phyloP scores from a whole-genome alignment of 92 coral and sea anemone genomes.

The Palythoa grandis region DNA sequence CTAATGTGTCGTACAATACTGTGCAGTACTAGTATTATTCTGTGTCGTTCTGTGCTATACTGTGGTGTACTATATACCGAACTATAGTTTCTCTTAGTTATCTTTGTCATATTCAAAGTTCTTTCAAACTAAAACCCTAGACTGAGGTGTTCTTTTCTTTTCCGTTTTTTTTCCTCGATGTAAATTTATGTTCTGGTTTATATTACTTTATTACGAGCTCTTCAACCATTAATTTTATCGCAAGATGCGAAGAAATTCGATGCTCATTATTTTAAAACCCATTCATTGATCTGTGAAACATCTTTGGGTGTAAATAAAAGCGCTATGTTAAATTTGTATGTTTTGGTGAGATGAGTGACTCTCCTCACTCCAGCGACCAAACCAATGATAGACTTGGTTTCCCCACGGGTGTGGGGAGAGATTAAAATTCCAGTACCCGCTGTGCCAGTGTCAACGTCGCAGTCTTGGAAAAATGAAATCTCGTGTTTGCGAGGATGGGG shows the following conservation, averaged over 20 bases:
- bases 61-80: too few relatives aligned
- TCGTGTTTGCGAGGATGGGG: conserved; percentile 41
- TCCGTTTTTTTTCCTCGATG: too few relatives aligned
- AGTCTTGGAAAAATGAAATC: conserved; percentile 17
- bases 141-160: too few relatives aligned
- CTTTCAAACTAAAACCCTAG: too few relatives aligned
- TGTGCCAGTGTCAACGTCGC: conserved; percentile 34
- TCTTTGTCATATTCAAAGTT: too few relatives aligned
- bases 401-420: background rate
- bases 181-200: too few relatives aligned
- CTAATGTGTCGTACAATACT: too few relatives aligned
- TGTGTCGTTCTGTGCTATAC: too few relatives aligned
- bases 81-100: too few relatives aligned
- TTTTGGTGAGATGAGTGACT: background rate
- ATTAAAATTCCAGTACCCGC: conserved; percentile 29
- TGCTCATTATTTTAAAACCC: conserved; percentile 6
- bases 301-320: conserved; percentile 16
- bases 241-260: background rate
- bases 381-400: conserved; percentile 20
- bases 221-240: background rate
- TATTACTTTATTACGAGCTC: too few relatives aligned
- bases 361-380: conserved; percentile 11
- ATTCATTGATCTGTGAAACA: conserved; percentile 17
- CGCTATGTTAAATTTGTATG: conserved; percentile 22
- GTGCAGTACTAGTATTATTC: too few relatives aligned